These are phyloP conservation scores for Platycnemis pennipes DNA, from an alignment of 2,888 invertebrate species.

Conservation along the genomic window DNA sequence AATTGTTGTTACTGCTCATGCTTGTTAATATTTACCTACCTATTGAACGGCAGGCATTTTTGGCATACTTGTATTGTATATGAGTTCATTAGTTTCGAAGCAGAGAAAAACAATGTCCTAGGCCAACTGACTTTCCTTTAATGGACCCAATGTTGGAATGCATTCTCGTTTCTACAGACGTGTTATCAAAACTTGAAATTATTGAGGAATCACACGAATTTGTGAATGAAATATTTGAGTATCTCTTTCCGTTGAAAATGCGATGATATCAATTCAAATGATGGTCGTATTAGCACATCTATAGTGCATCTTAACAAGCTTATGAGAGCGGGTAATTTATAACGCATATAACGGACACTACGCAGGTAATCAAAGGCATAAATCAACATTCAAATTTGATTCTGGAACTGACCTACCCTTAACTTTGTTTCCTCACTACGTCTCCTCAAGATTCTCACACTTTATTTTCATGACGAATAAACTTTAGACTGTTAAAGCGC, in stretches of 20 bases:
- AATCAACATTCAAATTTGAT: conserved; percentile 36
- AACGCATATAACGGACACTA: not conserved
- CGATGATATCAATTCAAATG: not conserved
- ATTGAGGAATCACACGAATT: not conserved
- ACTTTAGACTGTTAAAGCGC: conserved; percentile 36
- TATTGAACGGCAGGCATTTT: no score
- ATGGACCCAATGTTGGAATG: not conserved
- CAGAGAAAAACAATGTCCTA: no score
- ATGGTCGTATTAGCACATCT: not conserved
- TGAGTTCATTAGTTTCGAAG: no score
- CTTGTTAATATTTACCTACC: no score
- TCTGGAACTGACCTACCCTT: conserved; percentile 36
- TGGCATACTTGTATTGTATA: no score
- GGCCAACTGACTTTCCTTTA: no score
- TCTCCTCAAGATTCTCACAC: conserved; percentile 37
- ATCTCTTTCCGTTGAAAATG: not conserved
- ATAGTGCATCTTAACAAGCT: not conserved
- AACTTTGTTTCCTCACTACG: conserved; percentile 3
- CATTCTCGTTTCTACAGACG: not conserved
- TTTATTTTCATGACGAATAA: conserved; percentile 43
- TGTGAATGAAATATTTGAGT: not conserved
- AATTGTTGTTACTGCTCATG: no score
- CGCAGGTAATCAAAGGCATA: not conserved
- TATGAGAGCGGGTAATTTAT: conserved; percentile 3
- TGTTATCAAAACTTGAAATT: not conserved